Evolutionary conservation across 64 coral and sea anemone genomes (phyloP).

Genomic region (Porites lutea): DNA sequence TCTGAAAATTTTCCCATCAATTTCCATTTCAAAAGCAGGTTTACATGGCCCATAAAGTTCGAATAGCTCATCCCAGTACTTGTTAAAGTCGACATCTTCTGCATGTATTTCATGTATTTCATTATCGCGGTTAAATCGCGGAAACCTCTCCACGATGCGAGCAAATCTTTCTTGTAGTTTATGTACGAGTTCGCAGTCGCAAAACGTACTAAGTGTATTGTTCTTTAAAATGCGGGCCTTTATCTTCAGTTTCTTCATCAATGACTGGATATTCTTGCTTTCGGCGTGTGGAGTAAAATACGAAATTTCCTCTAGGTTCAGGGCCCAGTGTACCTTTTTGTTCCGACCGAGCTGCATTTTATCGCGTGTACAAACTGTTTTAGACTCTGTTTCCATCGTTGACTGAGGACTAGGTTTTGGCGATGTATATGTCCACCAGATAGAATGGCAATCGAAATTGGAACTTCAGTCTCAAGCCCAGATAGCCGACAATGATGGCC

Average conservation of each 20-base stretch:
- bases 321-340: conserved; percentile 18
- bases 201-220: not conserved
- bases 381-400: not conserved
- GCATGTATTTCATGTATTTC: not conserved
- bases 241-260: conserved; percentile 4
- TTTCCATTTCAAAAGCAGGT: not conserved
- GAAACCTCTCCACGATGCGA: not conserved
- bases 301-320: conserved; percentile 20
- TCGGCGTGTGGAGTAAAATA: conserved; percentile 12
- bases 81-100: not conserved
- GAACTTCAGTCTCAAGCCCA: too few relatives aligned
- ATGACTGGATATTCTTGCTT: not conserved
- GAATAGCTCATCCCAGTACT: conserved; percentile 26
- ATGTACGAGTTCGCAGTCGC: not conserved
- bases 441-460: too few relatives aligned
- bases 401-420: too few relatives aligned
- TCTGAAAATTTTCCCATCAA: too few relatives aligned
- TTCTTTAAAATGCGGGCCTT: conserved; percentile 6
- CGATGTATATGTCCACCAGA: too few relatives aligned
- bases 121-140: not conserved
- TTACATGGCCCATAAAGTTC: conserved; percentile 20
- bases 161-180: not conserved
- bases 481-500: not conserved
- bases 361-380: not conserved
- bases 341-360: not conserved